These are phyloP conservation scores for Amphipyra tragopoginis DNA, from an alignment of 2,888 invertebrate genomes.

Conservation along the genomic window DNA sequence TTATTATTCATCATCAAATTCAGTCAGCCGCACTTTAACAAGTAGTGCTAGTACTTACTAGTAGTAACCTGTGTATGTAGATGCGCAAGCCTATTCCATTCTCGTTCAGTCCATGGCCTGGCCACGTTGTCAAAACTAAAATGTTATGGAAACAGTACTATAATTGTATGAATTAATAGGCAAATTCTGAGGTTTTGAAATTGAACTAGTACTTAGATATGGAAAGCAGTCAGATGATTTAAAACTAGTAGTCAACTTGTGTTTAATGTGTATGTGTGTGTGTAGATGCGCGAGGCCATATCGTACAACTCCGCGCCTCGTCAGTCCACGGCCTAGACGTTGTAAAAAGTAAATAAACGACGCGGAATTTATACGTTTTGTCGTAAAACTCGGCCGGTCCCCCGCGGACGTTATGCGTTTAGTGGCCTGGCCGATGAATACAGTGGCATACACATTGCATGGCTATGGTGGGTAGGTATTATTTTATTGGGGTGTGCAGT, in stretches of 20 bases:
- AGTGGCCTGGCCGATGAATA: conserved; percentile 22
- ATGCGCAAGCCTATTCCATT: no score
- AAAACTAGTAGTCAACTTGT: neutral
- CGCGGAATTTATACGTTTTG: conserved; percentile 58
- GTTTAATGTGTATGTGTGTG: neutral
- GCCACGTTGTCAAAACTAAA: no score
- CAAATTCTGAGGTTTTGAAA: neutral
- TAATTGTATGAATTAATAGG: no score
- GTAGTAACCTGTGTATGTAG: no score
- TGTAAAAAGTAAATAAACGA: conserved; percentile 61
- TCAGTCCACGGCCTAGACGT: conserved; percentile 48
- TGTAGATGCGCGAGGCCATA: conserved; percentile 21
- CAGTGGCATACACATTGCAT: conserved; percentile 41
- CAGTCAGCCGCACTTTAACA: no score
- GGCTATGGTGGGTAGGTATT: conserved; percentile 19
- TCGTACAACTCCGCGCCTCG: conserved; percentile 7
- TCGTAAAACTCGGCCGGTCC: conserved; percentile 55
- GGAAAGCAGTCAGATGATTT: conserved; percentile 11
- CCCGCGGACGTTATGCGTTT: conserved; percentile 40
- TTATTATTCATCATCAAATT: no score
- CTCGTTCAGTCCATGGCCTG: no score
- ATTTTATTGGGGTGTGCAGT: neutral
- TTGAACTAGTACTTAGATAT: neutral
- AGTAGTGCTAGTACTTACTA: no score
- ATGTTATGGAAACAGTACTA: no score